Base-by-base conservation (phyloP, 1,140 invertebrate genomes). In the Neodiprion virginianus region DNA sequence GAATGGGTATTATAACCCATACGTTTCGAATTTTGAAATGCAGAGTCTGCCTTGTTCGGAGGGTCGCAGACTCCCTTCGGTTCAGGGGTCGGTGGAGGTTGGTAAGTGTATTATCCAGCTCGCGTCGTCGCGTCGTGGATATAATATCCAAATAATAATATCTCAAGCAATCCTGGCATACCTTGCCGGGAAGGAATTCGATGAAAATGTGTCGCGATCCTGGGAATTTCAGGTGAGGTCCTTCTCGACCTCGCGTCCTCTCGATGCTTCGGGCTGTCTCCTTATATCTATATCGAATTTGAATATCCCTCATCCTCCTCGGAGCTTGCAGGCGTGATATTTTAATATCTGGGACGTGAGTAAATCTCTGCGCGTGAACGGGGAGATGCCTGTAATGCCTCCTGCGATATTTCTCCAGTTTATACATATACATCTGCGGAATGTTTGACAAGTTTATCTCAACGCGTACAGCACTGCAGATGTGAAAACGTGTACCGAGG, bases 71-170 rank as follows among this genome's bases (percentile, higher is more conserved):
- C 53, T 17, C 53, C 53, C 4, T 61, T 61, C 5, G 53, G n/a
- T 61, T 14, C 53, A 61, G 53, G 53, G 11, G 53, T 61, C 53
- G 53, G 11, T 14, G 11, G 53, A 61, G 11, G 53, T 61, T 61
- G 8, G 53, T 80, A 81, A 85, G 80, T 84, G 79, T 85, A 84
- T 85, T 84, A 87, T 77, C 79, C 78, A 14, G n/a, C 72, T 74
- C 70, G 68, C 75, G 75, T 71, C 75, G 77, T 79, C 77, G 79
- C 84, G 80, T 79, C 81, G 79, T 80, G 78, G 65, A 17, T 61
- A 61, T 71, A 77, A 77, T 79, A 81, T 77, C 79, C 85, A 84
- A 86, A 85, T 84, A 88, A 86, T 85, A 85, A 88, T 88, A 88
- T 85, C 83, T 83, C 76, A 50, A 23, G 74, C 53, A 61, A 71